Evolutionary conservation across 2,888 invertebrate species (phyloP), one percentile per base, ranked within the genome.

Genomic region (Gymnoscelis rufifasciata): DNA sequence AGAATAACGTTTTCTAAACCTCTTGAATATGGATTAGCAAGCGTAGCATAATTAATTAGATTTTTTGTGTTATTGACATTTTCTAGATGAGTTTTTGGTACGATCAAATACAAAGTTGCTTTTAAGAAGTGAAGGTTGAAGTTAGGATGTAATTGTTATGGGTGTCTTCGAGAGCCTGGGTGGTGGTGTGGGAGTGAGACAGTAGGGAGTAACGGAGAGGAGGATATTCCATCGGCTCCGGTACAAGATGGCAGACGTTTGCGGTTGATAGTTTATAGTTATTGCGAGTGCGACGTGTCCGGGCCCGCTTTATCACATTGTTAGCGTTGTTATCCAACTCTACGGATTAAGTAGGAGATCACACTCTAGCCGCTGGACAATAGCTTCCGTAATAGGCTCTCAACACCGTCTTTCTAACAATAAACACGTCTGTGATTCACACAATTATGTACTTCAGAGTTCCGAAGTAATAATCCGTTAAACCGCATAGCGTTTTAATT

Each of bases 261-360:
- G 87, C 76, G 87, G 87, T 80, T 83, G 86, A 86, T 87, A 87
- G 87, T 88, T 87, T 87, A 87, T 88, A 84, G 87, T 87, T 87
- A 88, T 87, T 87, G 82, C 68, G 77, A 78, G 78, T 74, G 78
- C 78, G 80, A 78, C 78, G 82, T 78, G 82, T 77, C 78, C 78
- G 71, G 71, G 64, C 74, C 73, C 78, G 81, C 75, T 86, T 83
- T 84, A 86, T 86, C 87, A 83, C 87, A 79, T 86, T 84, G 87
- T 87, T 86, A 86, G 78, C 79, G 78, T 73, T 82, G 83, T 83
- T 82, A 80, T 80, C 82, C 81, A 73, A 74, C 78, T 82, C 75
- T 77, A 71, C 68, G 79, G 84, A 87, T 86, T 83, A 83, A 78
- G 74, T 74, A 70, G 40, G 71, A 77, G 77, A 80, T 79, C 79